Evolutionary conservation across 2,113 vertebrate species (phyloP).

Genomic region (Aix galericulata): DNA sequence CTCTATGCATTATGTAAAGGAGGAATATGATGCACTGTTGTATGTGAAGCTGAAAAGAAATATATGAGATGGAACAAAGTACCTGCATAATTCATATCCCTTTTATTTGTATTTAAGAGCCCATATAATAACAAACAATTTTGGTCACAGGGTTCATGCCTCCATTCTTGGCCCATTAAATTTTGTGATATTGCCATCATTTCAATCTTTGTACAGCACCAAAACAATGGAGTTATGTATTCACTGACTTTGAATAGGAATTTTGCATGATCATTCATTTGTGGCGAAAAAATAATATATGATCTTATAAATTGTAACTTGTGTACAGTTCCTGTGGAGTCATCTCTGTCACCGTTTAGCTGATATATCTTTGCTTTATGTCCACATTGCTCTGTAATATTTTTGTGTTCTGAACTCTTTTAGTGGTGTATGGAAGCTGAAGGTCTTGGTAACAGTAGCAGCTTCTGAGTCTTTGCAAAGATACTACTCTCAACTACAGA

Average conservation of each 20-base stretch:
- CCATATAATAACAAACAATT: neutral
- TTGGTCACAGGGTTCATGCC: neutral
- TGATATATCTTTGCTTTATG: neutral
- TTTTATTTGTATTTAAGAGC: neutral
- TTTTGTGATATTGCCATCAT: neutral
- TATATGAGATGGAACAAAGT: neutral
- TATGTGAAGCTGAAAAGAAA: neutral
- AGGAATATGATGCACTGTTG: neutral
- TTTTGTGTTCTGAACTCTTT: neutral
- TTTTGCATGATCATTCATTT: neutral
- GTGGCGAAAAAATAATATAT: neutral
- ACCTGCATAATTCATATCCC: neutral
- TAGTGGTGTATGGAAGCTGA: neutral
- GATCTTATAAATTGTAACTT: neutral
- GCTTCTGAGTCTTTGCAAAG: neutral
- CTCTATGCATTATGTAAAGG: neutral
- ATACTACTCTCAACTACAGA: neutral
- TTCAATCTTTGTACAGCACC: neutral
- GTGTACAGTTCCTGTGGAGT: neutral
- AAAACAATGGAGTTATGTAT: neutral
- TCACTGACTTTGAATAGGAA: neutral
- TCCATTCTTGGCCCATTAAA: neutral
- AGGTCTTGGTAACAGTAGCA: neutral
- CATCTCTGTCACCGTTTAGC: neutral
- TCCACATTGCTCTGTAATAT: neutral